Evolutionary conservation across 1,140 invertebrate species (phyloP).

Genomic region (Chrysomallon squamiferum): DNA sequence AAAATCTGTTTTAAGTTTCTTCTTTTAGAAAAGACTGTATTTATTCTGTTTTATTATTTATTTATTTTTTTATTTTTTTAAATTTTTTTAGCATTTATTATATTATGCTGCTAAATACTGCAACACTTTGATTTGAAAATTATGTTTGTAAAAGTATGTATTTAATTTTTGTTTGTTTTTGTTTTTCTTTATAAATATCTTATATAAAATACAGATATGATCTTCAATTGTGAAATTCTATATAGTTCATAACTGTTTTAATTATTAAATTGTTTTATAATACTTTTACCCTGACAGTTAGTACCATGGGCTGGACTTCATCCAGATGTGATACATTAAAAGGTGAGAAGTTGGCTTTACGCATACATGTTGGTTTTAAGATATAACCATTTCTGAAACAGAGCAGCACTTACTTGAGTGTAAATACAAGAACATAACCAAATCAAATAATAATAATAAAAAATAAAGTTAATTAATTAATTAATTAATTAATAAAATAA

Average conservation of each 20-base stretch:
- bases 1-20: not conserved
- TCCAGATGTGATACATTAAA: conserved; percentile 70
- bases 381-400: conserved; percentile 87
- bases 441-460: conserved; percentile 3
- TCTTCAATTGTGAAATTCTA: not conserved
- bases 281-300: conserved; percentile 71
- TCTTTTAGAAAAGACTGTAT: too few species aligned
- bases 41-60: too few species aligned
- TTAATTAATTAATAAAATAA: not conserved
- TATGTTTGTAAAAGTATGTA: too few species aligned
- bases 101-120: too few species aligned
- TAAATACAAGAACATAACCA: too few species aligned
- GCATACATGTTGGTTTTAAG: conserved; percentile 92
- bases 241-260: not conserved
- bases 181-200: not conserved
- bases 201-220: not conserved
- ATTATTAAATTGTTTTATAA: not conserved
- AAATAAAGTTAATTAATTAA: not conserved
- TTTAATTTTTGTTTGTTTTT: too few species aligned
- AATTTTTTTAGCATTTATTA: too few species aligned
- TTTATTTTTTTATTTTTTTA: too few species aligned
- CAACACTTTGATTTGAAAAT: too few species aligned
- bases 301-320: conserved; percentile 70
- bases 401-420: too few species aligned
- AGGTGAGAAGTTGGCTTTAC: conserved; percentile 81